Conservation (phyloP, 2,888 invertebrate genomes). For the Stegana nigrithorax region DNA sequence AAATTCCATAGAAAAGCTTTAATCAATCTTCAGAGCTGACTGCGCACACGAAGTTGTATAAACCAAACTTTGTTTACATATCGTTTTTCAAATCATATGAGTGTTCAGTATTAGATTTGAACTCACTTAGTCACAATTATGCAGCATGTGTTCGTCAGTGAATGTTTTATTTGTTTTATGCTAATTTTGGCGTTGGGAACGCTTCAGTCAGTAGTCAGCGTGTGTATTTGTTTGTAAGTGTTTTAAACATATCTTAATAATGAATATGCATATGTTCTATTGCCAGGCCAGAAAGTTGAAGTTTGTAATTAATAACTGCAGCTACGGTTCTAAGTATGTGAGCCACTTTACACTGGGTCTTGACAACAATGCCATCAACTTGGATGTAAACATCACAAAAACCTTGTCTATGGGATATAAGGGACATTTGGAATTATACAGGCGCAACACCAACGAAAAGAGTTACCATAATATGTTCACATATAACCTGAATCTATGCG, state of each 20-base stretch:
- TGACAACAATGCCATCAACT: neutral
- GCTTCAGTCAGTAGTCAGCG: too few relatives aligned
- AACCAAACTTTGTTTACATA: too few relatives aligned
- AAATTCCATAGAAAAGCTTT: too few relatives aligned
- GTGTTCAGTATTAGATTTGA: too few relatives aligned
- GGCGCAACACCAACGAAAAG: neutral
- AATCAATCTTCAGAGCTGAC: too few relatives aligned
- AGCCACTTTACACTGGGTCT: neutral
- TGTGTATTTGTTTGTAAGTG: too few relatives aligned
- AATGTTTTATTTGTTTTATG: too few relatives aligned
- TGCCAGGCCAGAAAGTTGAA: neutral
- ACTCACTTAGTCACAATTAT: too few relatives aligned
- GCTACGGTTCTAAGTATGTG: conserved; percentile 10
- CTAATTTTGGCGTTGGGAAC: too few relatives aligned
- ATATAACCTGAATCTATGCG: conserved; percentile 44
- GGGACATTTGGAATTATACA: neutral
- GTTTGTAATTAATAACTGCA: neutral
- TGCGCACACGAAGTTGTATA: too few relatives aligned
- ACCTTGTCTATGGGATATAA: conserved; percentile 8
- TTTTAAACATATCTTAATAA: neutral
- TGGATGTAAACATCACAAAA: conserved; percentile 10
- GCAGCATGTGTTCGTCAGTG: too few relatives aligned
- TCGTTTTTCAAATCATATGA: too few relatives aligned
- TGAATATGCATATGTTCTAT: neutral
- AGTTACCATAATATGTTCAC: conserved; percentile 31